phyloP scores from a whole-genome alignment of 1,140 invertebrate species.

The Coelopa frigida region DNA sequence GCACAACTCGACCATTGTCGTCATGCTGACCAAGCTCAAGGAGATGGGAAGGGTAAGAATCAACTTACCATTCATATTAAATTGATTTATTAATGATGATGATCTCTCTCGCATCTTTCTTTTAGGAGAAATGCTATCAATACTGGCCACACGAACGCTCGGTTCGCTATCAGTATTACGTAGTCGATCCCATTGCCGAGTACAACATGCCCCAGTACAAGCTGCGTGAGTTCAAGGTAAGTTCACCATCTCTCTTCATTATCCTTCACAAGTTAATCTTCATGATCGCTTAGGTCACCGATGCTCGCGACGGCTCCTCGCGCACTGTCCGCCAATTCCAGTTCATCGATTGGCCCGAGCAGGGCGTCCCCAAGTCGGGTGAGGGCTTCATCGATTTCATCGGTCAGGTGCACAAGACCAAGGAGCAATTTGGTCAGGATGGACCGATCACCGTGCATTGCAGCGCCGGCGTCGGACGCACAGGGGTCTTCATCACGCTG shows the following conservation, averaged over 20 bases:
- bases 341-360: constrained; percentile 98
- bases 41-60: constrained; percentile 84
- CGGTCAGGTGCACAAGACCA: constrained; percentile 98
- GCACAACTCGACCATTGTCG: constrained; percentile 98
- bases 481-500: constrained; percentile 96
- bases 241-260: neutral
- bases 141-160: constrained; percentile 98
- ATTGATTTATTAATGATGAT: constrained; percentile 3
- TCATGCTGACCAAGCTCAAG: constrained; percentile 96
- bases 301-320: constrained; percentile 89
- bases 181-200: constrained; percentile 97
- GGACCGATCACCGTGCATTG: constrained; percentile 99
- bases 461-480: constrained; percentile 92
- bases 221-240: constrained; percentile 91
- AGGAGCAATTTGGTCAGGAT: constrained; percentile 98
- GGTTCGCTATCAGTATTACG: constrained; percentile 91
- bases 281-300: constrained; percentile 56
- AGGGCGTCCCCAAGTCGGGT: constrained; percentile 89
- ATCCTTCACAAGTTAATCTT: neutral
- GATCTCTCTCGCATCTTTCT: constrained; percentile 10
- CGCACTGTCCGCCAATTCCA: constrained; percentile 97
- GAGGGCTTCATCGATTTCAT: constrained; percentile 98
- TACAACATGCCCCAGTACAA: constrained; percentile 99
- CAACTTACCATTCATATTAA: neutral
- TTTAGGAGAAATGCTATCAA: constrained; percentile 93